Percentiles rank a stretch among this genome's conserved stretches.
phyloP scores from a whole-genome alignment of 1,140 invertebrate genomes.

The Lanistes nyassanus region DNA sequence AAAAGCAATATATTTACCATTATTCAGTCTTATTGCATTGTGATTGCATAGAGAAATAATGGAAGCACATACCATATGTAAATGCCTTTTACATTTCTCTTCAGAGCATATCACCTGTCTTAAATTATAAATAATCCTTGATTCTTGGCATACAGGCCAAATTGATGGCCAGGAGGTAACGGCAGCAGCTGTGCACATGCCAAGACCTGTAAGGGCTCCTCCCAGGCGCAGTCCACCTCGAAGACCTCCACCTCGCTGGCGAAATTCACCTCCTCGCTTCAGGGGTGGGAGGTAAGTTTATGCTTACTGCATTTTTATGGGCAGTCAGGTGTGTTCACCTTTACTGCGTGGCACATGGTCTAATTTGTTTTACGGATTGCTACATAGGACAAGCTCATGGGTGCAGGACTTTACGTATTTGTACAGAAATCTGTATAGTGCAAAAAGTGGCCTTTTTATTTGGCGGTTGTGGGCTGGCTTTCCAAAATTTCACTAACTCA shows the following conservation, averaged over 20 bases:
- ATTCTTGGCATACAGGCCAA: conserved; percentile 63
- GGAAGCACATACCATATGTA: no score
- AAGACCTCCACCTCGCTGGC: conserved; percentile 71
- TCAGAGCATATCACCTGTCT: no score
- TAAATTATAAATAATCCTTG: background rate
- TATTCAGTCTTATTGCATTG: no score
- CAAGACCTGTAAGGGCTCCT: conserved; percentile 75
- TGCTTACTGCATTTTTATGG: conserved; percentile 1
- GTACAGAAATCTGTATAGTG: no score
- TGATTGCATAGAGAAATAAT: no score
- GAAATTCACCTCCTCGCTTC: conserved; percentile 62
- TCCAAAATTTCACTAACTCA: no score
- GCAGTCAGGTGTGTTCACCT: background rate
- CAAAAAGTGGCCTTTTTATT: background rate
- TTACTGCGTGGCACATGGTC: background rate
- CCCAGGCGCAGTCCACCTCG: conserved; percentile 64
- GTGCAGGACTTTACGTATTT: background rate
- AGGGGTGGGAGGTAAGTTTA: conserved; percentile 50
- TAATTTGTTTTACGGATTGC: background rate
- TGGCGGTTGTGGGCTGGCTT: background rate
- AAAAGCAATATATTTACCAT: no score
- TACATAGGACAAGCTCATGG: background rate
- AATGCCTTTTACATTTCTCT: no score
- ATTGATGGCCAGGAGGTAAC: conserved; percentile 92
- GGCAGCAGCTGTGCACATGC: conserved; percentile 87